phyloP scores from a whole-genome alignment of 2,113 vertebrate genomes.

The Prolemur simus region DNA sequence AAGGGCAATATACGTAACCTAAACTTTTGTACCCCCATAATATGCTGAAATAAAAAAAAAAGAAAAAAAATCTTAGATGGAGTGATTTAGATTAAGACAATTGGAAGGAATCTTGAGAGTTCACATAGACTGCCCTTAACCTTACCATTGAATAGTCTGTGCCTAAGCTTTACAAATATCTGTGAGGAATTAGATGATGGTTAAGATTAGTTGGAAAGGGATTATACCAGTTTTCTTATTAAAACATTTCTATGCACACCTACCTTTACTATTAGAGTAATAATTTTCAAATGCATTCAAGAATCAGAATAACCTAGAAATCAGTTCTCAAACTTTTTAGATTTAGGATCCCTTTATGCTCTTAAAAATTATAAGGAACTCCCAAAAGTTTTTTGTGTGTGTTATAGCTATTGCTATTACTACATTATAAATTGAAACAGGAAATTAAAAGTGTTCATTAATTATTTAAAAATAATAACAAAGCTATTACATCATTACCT shows the following conservation, averaged over 20 bases:
- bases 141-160: not conserved
- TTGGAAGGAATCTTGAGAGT: not conserved
- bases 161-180: not conserved
- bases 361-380: not conserved
- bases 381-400: not conserved
- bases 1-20: too few relatives aligned
- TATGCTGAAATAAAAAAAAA: too few relatives aligned
- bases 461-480: not conserved
- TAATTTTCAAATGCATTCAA: not conserved
- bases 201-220: not conserved
- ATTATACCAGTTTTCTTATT: not conserved
- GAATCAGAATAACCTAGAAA: not conserved
- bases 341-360: not conserved
- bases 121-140: not conserved
- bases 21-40: too few relatives aligned
- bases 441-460: not conserved
- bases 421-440: not conserved
- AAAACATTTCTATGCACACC: not conserved
- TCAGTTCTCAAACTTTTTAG: not conserved
- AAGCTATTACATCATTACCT: not conserved
- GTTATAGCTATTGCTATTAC: not conserved
- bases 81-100: constrained; percentile 8
- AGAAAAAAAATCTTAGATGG: not conserved
- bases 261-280: not conserved
- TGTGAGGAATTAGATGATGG: not conserved